Conservation (phyloP, 1,140 invertebrate genomes). For the Cyclina sinensis region DNA sequence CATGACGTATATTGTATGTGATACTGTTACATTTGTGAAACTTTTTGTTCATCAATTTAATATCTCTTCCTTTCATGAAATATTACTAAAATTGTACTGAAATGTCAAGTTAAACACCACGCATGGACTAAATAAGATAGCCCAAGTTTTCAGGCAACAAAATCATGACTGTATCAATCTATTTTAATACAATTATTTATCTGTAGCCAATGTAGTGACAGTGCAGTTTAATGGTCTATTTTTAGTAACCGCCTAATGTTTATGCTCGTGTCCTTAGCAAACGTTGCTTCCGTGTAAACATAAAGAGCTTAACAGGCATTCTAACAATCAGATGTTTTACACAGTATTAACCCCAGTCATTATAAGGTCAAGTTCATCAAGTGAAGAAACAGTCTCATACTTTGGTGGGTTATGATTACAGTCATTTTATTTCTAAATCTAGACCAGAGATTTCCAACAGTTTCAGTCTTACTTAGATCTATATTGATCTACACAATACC, state of each 20-base stretch:
- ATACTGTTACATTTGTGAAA: too few species aligned
- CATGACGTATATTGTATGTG: too few species aligned
- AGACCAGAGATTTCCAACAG: too few species aligned
- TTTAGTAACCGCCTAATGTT: conserved; percentile 41
- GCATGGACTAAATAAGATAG: background rate
- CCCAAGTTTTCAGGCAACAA: background rate
- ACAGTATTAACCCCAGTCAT: background rate
- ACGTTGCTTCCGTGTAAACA: conserved; percentile 12
- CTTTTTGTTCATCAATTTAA: too few species aligned
- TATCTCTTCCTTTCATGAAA: background rate
- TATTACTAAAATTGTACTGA: background rate
- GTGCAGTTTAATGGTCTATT: conserved; percentile 1
- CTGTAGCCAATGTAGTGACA: conserved; percentile 31
- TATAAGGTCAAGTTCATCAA: background rate
- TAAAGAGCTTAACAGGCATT: background rate
- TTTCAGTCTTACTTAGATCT: too few species aligned
- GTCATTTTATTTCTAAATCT: too few species aligned
- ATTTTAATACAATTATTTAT: background rate
- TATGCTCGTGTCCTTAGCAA: conserved; percentile 49
- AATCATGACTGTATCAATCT: conserved; percentile 1
- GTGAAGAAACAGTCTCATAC: too few species aligned
- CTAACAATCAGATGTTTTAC: too few species aligned
- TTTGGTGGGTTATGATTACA: too few species aligned
- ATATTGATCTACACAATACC: too few species aligned
- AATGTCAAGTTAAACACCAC: background rate